Conservation (phyloP, 2,888 invertebrate species). For the Acronicta leporina region DNA sequence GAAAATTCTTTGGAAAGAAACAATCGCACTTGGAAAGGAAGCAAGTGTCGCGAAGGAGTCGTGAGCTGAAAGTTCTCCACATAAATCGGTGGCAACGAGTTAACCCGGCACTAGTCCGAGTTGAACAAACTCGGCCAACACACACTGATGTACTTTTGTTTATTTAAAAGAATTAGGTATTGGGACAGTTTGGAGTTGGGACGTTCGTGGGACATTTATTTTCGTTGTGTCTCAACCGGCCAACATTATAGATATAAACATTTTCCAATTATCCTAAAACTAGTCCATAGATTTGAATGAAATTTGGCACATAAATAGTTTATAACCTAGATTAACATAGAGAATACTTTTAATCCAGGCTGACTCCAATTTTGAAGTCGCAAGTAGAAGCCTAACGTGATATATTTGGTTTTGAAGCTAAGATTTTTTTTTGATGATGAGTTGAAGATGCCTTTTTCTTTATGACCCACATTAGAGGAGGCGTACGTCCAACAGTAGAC, state of each 20-base stretch:
- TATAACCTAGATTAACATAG: too few relatives aligned
- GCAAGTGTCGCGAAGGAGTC: constrained; percentile 74
- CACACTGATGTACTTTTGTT: constrained; percentile 65
- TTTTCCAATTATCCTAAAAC: too few relatives aligned
- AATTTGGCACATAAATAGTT: too few relatives aligned
- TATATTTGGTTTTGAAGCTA: constrained; percentile 12
- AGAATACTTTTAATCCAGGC: too few relatives aligned
- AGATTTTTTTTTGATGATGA: too few relatives aligned
- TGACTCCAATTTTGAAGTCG: too few relatives aligned
- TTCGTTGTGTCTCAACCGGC: not conserved
- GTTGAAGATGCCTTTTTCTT: too few relatives aligned
- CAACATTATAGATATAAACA: too few relatives aligned
- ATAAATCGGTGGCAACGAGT: constrained; percentile 81
- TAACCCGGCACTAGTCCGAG: constrained; percentile 75
- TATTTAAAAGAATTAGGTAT: constrained; percentile 58
- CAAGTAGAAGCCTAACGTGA: not conserved
- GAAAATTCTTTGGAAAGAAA: constrained; percentile 67
- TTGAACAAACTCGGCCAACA: constrained; percentile 79
- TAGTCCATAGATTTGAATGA: too few relatives aligned
- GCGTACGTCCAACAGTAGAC: too few relatives aligned
- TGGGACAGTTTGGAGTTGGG: constrained; percentile 38
- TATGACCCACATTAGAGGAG: too few relatives aligned
- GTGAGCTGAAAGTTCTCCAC: constrained; percentile 75
- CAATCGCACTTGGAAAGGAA: constrained; percentile 73
- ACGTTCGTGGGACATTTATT: constrained; percentile 26